A percentile compares a stretch with the other conserved stretches of the same genome.
Evolutionary conservation across 2,113 vertebrate genomes (phyloP).

Genomic region (Ivindomyrus marchei): DNA sequence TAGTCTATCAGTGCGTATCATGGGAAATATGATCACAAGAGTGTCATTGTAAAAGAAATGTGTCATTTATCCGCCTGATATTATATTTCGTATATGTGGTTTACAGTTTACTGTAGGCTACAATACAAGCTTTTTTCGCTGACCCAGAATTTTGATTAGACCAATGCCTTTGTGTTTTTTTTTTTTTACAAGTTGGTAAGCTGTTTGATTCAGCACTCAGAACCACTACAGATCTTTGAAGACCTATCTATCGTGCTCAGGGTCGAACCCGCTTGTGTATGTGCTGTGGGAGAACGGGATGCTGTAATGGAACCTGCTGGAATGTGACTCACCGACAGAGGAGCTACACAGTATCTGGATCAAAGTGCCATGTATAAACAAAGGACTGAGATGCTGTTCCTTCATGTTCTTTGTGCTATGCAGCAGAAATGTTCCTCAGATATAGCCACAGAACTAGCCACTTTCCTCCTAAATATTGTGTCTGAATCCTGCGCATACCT

Average conservation of each 20-base stretch:
- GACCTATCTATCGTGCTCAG: not conserved
- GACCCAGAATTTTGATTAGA: not conserved
- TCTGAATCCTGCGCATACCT: not conserved
- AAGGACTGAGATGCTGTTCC: not conserved
- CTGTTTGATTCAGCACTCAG: slow-evolving; percentile 4
- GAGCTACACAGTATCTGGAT: not conserved
- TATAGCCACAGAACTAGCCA: not conserved
- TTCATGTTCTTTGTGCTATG: not conserved
- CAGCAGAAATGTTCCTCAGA: not conserved
- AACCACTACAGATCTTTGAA: not conserved
- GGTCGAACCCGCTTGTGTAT: not conserved
- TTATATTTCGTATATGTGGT: not conserved
- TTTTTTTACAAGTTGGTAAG: not conserved
- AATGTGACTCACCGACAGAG: not conserved
- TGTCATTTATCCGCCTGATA: not conserved
- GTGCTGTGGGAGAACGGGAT: not conserved
- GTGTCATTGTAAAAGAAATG: not conserved
- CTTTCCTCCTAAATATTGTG: not conserved
- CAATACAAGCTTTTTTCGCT: not conserved
- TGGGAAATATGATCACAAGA: not conserved
- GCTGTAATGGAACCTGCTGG: not conserved
- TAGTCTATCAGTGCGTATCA: not conserved
- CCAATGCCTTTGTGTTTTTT: not conserved
- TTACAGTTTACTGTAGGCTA: not conserved
- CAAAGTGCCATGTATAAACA: not conserved